A percentile compares a stretch with the other conserved stretches of the same genome.
These are phyloP conservation scores for Tenthredo mesomela DNA, from an alignment of 2,888 invertebrate genomes.

Conservation along the genomic window DNA sequence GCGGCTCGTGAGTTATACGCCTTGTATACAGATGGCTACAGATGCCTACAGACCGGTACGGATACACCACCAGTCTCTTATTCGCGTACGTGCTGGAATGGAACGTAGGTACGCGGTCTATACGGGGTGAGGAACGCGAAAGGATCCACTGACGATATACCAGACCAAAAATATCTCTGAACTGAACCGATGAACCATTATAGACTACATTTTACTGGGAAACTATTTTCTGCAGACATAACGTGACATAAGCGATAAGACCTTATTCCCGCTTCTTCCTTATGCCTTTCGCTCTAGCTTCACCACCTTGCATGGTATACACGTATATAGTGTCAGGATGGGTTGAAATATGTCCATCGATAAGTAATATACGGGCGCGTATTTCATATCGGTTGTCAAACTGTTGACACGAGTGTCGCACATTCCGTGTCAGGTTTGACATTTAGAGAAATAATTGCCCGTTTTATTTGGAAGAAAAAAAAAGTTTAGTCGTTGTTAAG, in stretches of 20 bases:
- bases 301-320: neutral
- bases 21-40: slow-evolving; percentile 47
- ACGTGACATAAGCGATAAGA: neutral
- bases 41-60: slow-evolving; percentile 44
- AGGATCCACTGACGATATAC: neutral
- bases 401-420: neutral
- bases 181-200: neutral
- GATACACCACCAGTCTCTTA: slow-evolving; percentile 38
- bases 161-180: neutral
- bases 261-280: neutral
- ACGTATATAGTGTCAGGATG: neutral
- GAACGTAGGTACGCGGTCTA: slow-evolving; percentile 4
- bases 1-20: slow-evolving; percentile 60
- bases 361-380: slow-evolving; percentile 1
- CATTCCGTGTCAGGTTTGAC: neutral
- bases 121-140: neutral
- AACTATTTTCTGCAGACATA: neutral
- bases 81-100: slow-evolving; percentile 34
- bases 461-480: neutral
- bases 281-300: neutral
- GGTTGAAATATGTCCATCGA: neutral
- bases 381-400: slow-evolving; percentile 17
- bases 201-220: neutral
- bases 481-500: neutral
- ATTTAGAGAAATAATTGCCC: neutral